A percentile compares a stretch with the other conserved stretches of the same genome.
These are phyloP conservation scores for Mohoua ochrocephala DNA, from an alignment of 2,113 vertebrate genomes.

Conservation along the genomic window DNA sequence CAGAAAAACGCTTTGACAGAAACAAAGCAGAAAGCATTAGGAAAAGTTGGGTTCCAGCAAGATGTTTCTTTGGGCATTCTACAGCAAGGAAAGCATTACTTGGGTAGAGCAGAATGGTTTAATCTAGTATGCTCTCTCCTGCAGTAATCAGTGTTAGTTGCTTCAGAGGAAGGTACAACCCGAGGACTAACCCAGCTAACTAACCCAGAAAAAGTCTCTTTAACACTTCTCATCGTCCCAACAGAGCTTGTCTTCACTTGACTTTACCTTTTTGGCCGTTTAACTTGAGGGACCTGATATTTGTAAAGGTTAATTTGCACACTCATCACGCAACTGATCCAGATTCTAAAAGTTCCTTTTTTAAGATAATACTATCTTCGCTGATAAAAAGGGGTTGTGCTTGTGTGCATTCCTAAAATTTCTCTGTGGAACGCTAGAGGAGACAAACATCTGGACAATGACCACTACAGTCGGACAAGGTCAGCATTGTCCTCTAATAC, in stretches of 20 bases:
- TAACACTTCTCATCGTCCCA: neutral
- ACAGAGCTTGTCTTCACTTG: neutral
- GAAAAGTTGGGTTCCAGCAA: neutral
- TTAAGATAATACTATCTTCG: neutral
- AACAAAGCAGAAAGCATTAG: neutral
- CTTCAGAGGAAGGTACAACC: neutral
- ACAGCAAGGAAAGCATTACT: neutral
- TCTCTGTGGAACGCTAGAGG: neutral
- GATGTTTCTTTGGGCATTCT: neutral
- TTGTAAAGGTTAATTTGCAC: neutral
- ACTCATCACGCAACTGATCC: neutral
- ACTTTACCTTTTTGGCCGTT: neutral
- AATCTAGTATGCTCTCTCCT: neutral
- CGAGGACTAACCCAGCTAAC: neutral
- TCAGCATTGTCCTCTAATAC: neutral
- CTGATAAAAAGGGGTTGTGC: neutral
- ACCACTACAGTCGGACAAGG: neutral
- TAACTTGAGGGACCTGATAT: neutral
- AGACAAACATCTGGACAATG: neutral
- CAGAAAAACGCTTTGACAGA: neutral
- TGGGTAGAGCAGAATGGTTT: neutral
- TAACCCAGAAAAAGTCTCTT: neutral
- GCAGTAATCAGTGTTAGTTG: neutral
- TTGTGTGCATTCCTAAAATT: neutral
- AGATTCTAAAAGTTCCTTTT: neutral